phyloP scores from a whole-genome alignment of 1,140 invertebrate genomes.

The Coenobita brevimanus region DNA sequence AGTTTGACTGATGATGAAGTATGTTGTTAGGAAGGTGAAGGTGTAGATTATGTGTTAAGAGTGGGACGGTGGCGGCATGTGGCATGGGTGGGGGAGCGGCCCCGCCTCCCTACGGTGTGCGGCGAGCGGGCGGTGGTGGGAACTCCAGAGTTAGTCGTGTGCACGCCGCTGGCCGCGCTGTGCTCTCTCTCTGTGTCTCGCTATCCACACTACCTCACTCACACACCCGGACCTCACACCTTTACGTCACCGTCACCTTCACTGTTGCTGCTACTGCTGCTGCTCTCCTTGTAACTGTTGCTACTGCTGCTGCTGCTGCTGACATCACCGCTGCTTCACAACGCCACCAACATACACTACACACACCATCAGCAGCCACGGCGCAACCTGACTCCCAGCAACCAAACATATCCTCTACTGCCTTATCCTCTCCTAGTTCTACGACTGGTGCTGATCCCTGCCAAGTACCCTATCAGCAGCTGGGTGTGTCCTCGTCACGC shows the following conservation, averaged over 20 bases:
- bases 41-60: not conserved
- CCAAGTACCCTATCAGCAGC: slow-evolving; percentile 27
- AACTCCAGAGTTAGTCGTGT: slow-evolving; percentile 57
- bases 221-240: slow-evolving; percentile 61
- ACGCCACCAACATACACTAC: not conserved
- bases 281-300: slow-evolving; percentile 7
- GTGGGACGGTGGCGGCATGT: not conserved
- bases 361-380: not conserved
- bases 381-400: slow-evolving; percentile 44
- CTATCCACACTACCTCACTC: slow-evolving; percentile 64
- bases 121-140: slow-evolving; percentile 56
- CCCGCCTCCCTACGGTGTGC: slow-evolving; percentile 39
- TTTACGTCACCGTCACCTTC: slow-evolving; percentile 20
- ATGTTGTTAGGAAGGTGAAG: not conserved
- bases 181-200: slow-evolving; percentile 65
- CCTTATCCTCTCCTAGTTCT: slow-evolving; percentile 15
- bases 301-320: slow-evolving; percentile 33
- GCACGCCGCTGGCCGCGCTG: slow-evolving; percentile 60
- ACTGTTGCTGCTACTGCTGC: slow-evolving; percentile 36
- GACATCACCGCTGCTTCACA: slow-evolving; percentile 3
- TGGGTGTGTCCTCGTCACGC: slow-evolving; percentile 26
- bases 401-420: slow-evolving; percentile 42
- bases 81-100: slow-evolving; percentile 37
- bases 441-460: not conserved
- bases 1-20: not conserved